These are phyloP conservation scores for Eulimnadia texana DNA, from an alignment of 1,140 invertebrate genomes.

Conservation along the genomic window DNA sequence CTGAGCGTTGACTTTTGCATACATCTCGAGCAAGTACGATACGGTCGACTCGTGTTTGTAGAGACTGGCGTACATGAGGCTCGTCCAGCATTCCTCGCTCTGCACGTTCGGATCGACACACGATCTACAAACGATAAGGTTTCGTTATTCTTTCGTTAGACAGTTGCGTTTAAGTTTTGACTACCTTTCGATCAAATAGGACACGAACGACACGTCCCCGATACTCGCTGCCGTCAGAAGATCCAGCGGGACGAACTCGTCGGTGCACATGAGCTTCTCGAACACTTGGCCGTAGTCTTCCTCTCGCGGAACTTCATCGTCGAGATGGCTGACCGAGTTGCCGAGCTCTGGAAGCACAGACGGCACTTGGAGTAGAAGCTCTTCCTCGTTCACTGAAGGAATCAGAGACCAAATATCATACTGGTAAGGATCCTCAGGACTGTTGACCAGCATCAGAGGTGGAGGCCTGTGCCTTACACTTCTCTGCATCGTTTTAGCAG, in stretches of 20 bases:
- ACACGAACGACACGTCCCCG: neutral
- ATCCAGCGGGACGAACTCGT: neutral
- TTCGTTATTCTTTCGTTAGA: neutral
- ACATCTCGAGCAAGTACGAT: slow-evolving; percentile 5
- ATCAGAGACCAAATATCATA: neutral
- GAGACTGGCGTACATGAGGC: slow-evolving; percentile 4
- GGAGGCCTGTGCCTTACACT: neutral
- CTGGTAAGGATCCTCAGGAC: neutral
- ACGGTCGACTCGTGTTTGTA: slow-evolving; percentile 1
- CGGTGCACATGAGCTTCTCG: neutral
- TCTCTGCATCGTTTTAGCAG: too few relatives aligned
- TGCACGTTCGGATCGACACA: neutral
- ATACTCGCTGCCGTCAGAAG: slow-evolving; percentile 5
- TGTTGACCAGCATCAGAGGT: neutral
- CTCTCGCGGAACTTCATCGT: neutral
- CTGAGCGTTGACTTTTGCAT: neutral
- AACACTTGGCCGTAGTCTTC: neutral
- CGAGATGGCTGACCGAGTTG: neutral
- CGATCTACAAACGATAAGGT: neutral
- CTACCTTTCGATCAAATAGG: slow-evolving; percentile 3
- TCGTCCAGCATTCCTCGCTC: neutral
- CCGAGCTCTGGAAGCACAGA: neutral
- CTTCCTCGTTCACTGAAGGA: neutral
- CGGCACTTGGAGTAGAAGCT: neutral
- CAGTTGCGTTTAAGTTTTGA: neutral